Evolutionary conservation across 2,797 vertebrate species (phyloP).

Genomic region (Sebastes taczanowskii): DNA sequence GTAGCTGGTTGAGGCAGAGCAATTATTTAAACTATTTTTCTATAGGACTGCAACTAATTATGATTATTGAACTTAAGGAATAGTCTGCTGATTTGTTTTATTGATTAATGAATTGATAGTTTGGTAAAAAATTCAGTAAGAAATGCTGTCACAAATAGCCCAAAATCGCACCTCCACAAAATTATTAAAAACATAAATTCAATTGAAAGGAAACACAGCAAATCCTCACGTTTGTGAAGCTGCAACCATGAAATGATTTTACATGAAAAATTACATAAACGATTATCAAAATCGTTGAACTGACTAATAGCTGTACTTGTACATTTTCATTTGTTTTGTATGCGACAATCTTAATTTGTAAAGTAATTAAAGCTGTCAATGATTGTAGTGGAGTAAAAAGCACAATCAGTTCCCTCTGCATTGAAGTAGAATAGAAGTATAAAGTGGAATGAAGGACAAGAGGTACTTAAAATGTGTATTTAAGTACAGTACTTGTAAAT

Average conservation of each 20-base stretch:
- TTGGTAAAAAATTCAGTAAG: background rate
- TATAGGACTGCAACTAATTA: background rate
- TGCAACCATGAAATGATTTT: too few relatives aligned
- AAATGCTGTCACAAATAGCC: background rate
- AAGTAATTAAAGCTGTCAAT: background rate
- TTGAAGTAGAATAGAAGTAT: background rate
- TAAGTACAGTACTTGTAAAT: background rate
- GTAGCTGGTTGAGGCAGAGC: background rate
- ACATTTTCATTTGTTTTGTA: too few relatives aligned
- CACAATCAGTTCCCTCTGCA: background rate
- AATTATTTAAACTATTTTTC: background rate
- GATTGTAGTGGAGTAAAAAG: background rate
- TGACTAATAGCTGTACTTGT: background rate
- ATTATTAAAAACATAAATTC: background rate
- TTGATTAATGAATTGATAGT: background rate
- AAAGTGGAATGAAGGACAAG: background rate
- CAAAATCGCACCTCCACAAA: background rate
- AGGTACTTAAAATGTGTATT: background rate
- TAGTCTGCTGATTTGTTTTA: background rate
- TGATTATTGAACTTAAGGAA: background rate
- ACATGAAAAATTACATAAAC: background rate
- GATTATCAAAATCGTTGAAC: background rate
- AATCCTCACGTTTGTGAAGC: too few relatives aligned
- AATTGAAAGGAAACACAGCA: too few relatives aligned
- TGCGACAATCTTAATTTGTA: too few relatives aligned